Percentiles rank a stretch among this genome's conserved stretches.
Evolutionary conservation across 2,797 vertebrate genomes (phyloP).

Genomic region (Coccyzus lansbergi): DNA sequence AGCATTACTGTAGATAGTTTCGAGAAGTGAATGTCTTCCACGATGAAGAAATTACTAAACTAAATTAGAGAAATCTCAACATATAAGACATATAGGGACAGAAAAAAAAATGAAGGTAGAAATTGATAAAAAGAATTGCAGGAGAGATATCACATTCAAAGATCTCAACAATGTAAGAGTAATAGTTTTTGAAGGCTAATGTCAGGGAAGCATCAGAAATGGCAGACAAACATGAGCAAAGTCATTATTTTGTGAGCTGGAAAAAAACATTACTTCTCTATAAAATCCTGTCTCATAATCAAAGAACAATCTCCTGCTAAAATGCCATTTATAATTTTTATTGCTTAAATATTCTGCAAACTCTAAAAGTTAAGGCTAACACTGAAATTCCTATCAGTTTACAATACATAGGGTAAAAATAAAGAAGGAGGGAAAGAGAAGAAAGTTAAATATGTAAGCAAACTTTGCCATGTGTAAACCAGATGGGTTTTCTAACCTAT

Average conservation of each 20-base stretch:
- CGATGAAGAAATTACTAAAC: not conserved
- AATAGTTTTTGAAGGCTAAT: not conserved
- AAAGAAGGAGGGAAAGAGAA: not conserved
- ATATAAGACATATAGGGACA: not conserved
- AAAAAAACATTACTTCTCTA: not conserved
- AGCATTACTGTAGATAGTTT: not conserved
- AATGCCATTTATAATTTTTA: not conserved
- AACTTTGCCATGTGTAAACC: not conserved
- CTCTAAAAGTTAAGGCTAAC: not conserved
- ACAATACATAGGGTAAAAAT: not conserved
- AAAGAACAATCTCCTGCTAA: not conserved
- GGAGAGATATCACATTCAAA: fast-evolving
- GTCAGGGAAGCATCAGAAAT: not conserved
- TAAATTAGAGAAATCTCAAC: not conserved
- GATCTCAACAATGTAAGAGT: not conserved
- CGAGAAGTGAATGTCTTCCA: not conserved
- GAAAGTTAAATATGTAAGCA: not conserved
- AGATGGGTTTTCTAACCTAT: not conserved
- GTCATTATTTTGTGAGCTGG: not conserved
- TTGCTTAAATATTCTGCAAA: not conserved
- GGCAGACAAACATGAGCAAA: not conserved
- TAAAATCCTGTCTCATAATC: not conserved
- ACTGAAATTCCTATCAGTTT: not conserved
- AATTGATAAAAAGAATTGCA: not conserved
- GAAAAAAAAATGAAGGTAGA: not conserved